Evolutionary conservation across 2,797 vertebrate genomes (phyloP), one percentile per base, ranked within the genome.

Genomic region (Darevskia nairensis): DNA sequence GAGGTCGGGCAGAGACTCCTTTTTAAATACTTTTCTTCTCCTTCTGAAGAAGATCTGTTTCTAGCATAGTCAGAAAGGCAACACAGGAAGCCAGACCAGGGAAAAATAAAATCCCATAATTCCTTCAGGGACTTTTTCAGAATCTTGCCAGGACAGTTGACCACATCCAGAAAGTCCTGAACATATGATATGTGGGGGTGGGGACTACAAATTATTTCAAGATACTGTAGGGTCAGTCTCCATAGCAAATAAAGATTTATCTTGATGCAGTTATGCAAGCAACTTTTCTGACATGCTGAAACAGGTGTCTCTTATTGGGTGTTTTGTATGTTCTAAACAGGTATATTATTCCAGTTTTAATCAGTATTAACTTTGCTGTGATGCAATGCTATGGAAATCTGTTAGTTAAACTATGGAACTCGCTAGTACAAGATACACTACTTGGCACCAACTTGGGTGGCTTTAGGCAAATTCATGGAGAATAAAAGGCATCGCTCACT

Each of bases 151-250:
- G 82, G 86, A 84, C 89, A 93, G 84, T 93, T 92, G 91, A 89
- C 89, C 1, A 0, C 83, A n/a, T 85, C 90, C 1, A 69, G 89
- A 91, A 92, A 92, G 82, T 76, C 89, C 88, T 89, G 86, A 93
- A 83, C 55, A 91, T 89, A 87, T 55, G 50, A 55, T 55, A 86
- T 84, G 91, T 88, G 88, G 79, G 86, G 90, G 89, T 92, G 90
- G 90, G 92, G 93, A 93, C 80, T 35, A 89, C 80, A 88, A 93
- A 72, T 89, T 88, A 91, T 93, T 86, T 5, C 50, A 92, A 84
- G 25, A 64, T 85, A 87, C 27, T 35, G 29, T 27, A 85, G 90
- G 82, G 66, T 88, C 91, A 27, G 79, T 94, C 77, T 84, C 74
- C 88, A 81, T 82, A 90, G 79, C 92, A 88, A 91, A 91, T 88